Conservation (phyloP, 2,113 vertebrate species). For the Cololabis saira region DNA sequence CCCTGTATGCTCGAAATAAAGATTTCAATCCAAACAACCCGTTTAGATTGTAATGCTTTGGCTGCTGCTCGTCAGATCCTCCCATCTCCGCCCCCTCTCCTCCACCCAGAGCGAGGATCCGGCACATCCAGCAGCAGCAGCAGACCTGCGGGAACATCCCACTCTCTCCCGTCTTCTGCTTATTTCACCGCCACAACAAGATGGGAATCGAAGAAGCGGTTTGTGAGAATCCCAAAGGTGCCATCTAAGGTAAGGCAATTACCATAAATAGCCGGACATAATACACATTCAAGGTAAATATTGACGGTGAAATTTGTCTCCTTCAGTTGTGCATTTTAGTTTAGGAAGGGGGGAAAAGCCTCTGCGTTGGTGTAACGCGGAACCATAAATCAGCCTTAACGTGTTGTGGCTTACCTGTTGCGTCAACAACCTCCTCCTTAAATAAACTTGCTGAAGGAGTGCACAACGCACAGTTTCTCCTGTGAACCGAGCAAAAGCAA, state of each 20-base stretch:
- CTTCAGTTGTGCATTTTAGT: too few species aligned
- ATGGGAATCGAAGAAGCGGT: constrained; percentile 1
- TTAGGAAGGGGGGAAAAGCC: not conserved
- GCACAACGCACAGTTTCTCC: not conserved
- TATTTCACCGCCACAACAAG: not conserved
- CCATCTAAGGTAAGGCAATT: constrained; percentile 38
- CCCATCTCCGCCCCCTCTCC: constrained; percentile 36
- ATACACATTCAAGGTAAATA: too few species aligned
- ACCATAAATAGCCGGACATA: not conserved
- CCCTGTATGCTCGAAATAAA: too few species aligned
- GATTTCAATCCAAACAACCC: too few species aligned
- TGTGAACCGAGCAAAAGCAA: not conserved
- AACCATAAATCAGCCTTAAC: too few species aligned
- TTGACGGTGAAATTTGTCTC: too few species aligned
- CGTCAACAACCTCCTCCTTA: constrained; percentile 18
- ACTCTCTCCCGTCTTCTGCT: not conserved
- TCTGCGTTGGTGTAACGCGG: too few species aligned
- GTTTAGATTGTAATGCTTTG: too few species aligned
- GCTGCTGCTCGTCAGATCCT: constrained; percentile 1
- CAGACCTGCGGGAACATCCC: constrained; percentile 15
- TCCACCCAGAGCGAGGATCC: constrained; percentile 8
- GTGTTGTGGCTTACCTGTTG: constrained; percentile 3
- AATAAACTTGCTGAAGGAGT: constrained; percentile 22
- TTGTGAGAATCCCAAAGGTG: not conserved
- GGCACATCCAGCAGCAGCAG: constrained; percentile 33